These are phyloP conservation scores for Hucho hucho DNA, from an alignment of 2,113 vertebrate species.

Conservation along the genomic window DNA sequence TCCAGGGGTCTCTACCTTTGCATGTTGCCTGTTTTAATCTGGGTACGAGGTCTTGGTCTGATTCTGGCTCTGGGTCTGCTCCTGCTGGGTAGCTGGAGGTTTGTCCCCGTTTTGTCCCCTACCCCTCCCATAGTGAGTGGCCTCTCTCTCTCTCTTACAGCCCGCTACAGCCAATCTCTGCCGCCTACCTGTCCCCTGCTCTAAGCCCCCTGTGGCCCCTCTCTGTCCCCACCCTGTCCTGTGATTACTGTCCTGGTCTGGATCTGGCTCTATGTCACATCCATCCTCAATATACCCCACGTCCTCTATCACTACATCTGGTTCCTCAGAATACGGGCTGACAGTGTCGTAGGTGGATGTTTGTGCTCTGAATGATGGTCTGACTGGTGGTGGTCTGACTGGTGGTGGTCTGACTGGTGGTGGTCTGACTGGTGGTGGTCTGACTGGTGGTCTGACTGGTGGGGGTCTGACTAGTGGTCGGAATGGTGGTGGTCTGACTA, in stretches of 20 bases:
- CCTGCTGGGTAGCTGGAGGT: background rate
- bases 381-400: no score
- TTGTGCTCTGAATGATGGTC: background rate
- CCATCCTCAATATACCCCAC: background rate
- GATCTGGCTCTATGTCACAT: background rate
- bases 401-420: no score
- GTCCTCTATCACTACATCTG: background rate
- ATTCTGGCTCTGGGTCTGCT: background rate
- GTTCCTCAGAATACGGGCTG: background rate
- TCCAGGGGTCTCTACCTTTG: constrained; percentile 4
- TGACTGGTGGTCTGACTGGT: no score
- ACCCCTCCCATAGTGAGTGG: background rate
- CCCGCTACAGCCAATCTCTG: background rate
- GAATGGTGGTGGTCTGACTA: background rate
- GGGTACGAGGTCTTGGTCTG: background rate
- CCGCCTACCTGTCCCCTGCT: background rate
- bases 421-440: no score
- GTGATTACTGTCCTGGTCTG: background rate
- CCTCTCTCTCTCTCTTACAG: background rate
- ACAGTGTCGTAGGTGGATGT: background rate
- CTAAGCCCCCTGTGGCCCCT: background rate
- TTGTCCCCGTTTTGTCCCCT: background rate
- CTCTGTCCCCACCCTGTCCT: background rate
- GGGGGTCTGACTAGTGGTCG: no score
- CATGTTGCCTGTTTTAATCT: constrained; percentile 1